Percentiles rank a stretch among this genome's conserved stretches.
These are phyloP conservation scores for Sacculina carcini DNA, from an alignment of 2,888 invertebrate species.

Conservation along the genomic window DNA sequence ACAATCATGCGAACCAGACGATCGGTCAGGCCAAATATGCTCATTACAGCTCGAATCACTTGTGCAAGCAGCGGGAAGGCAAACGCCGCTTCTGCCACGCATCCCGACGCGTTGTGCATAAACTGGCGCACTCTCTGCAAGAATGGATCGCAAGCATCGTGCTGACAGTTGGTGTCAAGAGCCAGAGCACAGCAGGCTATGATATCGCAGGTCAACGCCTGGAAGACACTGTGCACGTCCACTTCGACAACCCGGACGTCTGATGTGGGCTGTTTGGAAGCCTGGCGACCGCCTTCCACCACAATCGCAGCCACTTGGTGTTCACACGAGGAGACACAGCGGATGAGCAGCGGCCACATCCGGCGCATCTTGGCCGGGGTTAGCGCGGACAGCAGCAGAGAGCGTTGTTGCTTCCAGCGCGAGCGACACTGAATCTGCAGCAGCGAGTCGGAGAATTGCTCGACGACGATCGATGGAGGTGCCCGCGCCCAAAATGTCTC, in stretches of 20 bases:
- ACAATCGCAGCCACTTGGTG: constrained; percentile 17
- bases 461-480: constrained; percentile 10
- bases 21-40: constrained; percentile 16
- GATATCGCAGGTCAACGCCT: constrained; percentile 25
- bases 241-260: no score
- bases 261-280: no score
- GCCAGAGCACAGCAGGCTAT: constrained; percentile 25
- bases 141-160: constrained; percentile 20
- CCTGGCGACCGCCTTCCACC: neutral
- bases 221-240: constrained; percentile 22
- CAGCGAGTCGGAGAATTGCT: constrained; percentile 3
- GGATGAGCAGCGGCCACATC: constrained; percentile 22
- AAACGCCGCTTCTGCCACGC: constrained; percentile 16
- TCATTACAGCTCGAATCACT: constrained; percentile 15
- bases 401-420: constrained; percentile 27
- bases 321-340: constrained; percentile 20
- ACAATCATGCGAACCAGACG: constrained; percentile 18
- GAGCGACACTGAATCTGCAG: constrained; percentile 17
- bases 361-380: constrained; percentile 23
- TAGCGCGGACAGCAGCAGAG: constrained; percentile 24
- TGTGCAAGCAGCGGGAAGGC: constrained; percentile 16
- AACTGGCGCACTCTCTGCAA: constrained; percentile 17
- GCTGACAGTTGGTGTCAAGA: constrained; percentile 21
- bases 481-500: constrained; percentile 17
- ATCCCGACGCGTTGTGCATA: constrained; percentile 16